Evolutionary conservation across 2,113 vertebrate species (phyloP).

Genomic region (Meleagris gallopavo): DNA sequence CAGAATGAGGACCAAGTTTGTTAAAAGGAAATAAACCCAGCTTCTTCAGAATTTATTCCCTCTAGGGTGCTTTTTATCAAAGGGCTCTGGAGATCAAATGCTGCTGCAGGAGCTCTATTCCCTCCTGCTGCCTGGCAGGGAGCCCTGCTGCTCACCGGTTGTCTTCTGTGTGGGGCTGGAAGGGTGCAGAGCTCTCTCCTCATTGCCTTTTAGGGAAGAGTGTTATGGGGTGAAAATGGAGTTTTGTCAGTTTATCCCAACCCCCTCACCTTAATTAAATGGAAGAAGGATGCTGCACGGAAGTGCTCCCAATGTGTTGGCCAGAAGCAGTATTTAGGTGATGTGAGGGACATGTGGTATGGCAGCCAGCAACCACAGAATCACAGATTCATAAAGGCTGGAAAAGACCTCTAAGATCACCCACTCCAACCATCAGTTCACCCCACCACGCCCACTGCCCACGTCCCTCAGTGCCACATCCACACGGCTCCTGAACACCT

Average conservation of each 20-base stretch:
- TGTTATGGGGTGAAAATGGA: background rate
- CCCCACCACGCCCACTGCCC: too few relatives aligned
- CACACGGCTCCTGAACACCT: too few relatives aligned
- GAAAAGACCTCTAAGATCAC: too few relatives aligned
- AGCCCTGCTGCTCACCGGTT: fast-evolving
- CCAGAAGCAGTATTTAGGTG: background rate
- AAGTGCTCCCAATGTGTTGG: background rate
- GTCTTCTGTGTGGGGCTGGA: background rate
- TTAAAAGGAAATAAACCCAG: background rate
- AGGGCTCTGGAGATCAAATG: background rate
- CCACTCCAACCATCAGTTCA: too few relatives aligned
- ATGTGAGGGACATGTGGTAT: background rate
- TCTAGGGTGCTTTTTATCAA: background rate
- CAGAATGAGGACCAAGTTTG: background rate
- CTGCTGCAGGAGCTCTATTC: background rate
- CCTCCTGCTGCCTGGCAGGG: background rate
- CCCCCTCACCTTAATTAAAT: background rate
- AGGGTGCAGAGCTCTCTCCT: background rate
- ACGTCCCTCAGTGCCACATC: too few relatives aligned
- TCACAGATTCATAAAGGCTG: too few relatives aligned
- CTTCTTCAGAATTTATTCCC: background rate
- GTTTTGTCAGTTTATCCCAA: background rate
- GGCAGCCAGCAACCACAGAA: background rate
- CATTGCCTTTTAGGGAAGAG: background rate
- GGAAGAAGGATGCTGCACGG: background rate